Base-by-base conservation (phyloP, 2,888 invertebrate species). In the Pristionchus arcanus region DNA sequence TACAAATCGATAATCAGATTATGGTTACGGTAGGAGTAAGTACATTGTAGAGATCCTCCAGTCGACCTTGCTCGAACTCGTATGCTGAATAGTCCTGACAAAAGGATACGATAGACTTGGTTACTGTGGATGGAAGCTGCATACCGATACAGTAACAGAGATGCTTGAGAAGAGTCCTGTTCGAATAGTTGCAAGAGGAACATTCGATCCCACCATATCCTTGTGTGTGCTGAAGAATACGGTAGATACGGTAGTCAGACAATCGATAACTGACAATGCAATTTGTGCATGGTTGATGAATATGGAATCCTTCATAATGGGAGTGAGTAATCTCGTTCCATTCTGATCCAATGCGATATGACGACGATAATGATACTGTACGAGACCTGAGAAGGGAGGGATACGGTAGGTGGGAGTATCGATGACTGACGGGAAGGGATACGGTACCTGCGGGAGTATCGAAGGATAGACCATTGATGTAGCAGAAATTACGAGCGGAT, bases 261-360 rank as follows among this genome's bases (percentile, higher is more conserved):
- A 81, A 19, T 9, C n/a, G 21, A 37, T 15, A 42, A 31, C 87
- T 87, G 66, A 87, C 87, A 87, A 68, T n/a, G n/a, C 66, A 31
- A 87, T 87, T 68, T 87, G 87, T 4, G 87, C 87, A 68, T 87
- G 87, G 68, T 87, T 87, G 87, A 87, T 87, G 87, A 87, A 87
- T 34, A 87, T 87, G 11, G 66, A 66, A 28, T 53, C 53, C 68
- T 68, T 63, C 68, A 42, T 66, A 4, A 87, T 68, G n/a, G 87
- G 87, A 25, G 42, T 63, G 49, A 87, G 68, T 28, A 87, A 19
- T 37, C 66, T 59, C 68, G 87, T 87, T 37, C 68, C 87, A 19
- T 68, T 49, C 9, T 87, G 19, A 68, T 87, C 87, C 49, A 87
- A 25, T 49, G 66, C 42, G 15, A 87, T 68, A 28, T 68, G 87